Evolutionary conservation across 2,797 vertebrate species (phyloP).

Genomic region (Tarsius wallacei): DNA sequence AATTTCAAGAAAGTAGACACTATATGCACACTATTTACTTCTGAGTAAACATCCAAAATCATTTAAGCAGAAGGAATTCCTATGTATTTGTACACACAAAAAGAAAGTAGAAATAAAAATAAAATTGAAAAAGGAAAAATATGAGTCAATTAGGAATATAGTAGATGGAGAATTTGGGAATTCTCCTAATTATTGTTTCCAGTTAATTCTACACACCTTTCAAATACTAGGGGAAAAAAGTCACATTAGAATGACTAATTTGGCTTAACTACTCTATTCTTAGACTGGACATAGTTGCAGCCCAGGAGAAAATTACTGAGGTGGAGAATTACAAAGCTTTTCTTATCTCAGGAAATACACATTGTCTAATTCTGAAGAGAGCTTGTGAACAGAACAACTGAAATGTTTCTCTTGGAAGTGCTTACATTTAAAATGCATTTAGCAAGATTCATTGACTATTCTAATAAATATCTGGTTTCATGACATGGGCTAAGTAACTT

Average conservation of each 20-base stretch:
- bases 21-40: neutral
- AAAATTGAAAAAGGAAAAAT: neutral
- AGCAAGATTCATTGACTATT: conserved; percentile 16
- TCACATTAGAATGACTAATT: neutral
- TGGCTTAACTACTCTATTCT: conserved; percentile 50
- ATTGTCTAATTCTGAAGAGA: conserved; percentile 61
- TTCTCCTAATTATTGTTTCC: conserved; percentile 9
- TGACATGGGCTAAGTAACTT: neutral
- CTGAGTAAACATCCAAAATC: neutral
- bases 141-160: neutral
- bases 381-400: neutral
- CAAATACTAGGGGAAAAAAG: neutral
- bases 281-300: conserved; percentile 17
- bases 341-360: conserved; percentile 61
- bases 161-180: neutral
- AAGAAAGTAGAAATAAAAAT: conserved; percentile 1
- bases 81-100: neutral
- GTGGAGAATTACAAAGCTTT: conserved; percentile 65
- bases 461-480: conserved; percentile 55
- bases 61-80: neutral
- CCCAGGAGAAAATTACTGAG: conserved; percentile 39
- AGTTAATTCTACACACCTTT: conserved; percentile 32
- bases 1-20: conserved; percentile 54
- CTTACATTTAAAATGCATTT: conserved; percentile 40
- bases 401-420: conserved; percentile 36